Base-by-base conservation (phyloP, 1,140 invertebrate species). In the Helicoverpa armigera region DNA sequence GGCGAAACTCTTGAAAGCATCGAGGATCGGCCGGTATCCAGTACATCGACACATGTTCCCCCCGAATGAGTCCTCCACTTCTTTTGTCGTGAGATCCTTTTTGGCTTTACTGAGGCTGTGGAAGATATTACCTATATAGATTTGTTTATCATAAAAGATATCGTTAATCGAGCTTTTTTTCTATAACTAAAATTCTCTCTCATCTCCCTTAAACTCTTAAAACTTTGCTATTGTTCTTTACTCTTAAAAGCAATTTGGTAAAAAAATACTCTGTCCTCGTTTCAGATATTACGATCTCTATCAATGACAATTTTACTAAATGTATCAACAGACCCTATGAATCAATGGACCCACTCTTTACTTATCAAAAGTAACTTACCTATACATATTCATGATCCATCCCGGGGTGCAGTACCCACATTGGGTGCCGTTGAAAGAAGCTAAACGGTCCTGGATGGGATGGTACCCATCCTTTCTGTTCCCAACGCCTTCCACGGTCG, bases 21-120 rank as follows among this genome's bases (percentile, higher is more conserved):
- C 97, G 18, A 98, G 91, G 86, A 98, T 98, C 1, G 98, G 97
- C 73, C 98, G 93, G 89, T 98, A 98, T 0, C 98, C 98, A 0
- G 98, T 98, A 88, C 98, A 98, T 10, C 98, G 96, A 79, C 98
- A 98, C 54, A 98, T 96, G 89, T 98, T 98, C 60, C 98, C 97
- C 1, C 97, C 97, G 84, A 98, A 97, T 0, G 96, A 96, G 86
- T 97, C 96, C 85, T 98, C 97, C 31, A 98, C 95, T 85, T 97
- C 95, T 58, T 96, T 89, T 95, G 96, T 96, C 1, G 95, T 97
- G 13, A 97, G 85, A 14, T 75, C 88, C 2, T 85, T 82, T 84
- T 80, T 12, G 85, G 81, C 14, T 83, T 79, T 60, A 1, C 23
- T 14, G 3, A 79, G 61, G 29, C 76, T 79, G 65, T 2, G 13